phyloP scores from a whole-genome alignment of 64 coral and sea anemone genomes.

The Dendrophyllia cribrosa region DNA sequence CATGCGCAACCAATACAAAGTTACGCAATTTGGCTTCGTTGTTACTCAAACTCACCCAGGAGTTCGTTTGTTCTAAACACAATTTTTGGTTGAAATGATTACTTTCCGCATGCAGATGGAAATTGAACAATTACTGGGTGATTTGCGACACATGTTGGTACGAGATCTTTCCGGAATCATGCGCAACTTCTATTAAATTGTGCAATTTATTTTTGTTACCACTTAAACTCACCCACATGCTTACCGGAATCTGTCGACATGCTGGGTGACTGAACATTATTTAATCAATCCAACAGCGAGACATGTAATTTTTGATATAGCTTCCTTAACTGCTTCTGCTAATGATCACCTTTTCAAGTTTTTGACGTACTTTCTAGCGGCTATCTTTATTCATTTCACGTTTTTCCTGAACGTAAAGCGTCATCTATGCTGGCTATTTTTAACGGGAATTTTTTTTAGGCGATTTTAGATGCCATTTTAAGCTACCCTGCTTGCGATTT shows the following conservation, averaged over 20 bases:
- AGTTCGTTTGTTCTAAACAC: too few relatives aligned
- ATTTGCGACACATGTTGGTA: not conserved
- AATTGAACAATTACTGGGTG: not conserved
- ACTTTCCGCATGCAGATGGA: not conserved
- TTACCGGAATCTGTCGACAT: not conserved
- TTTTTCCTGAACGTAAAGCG: not conserved
- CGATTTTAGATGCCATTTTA: too few relatives aligned
- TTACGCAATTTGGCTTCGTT: too few relatives aligned
- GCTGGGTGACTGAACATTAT: not conserved
- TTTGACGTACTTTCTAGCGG: not conserved
- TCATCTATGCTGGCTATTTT: too few relatives aligned
- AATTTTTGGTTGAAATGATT: too few relatives aligned
- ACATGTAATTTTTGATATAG: not conserved
- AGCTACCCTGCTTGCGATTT: too few relatives aligned
- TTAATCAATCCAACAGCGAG: not conserved
- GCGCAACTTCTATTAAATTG: not conserved
- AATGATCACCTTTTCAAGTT: not conserved
- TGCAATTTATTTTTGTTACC: not conserved
- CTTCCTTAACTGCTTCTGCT: not conserved
- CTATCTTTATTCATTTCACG: not conserved
- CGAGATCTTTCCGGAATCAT: not conserved
- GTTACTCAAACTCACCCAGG: too few relatives aligned
- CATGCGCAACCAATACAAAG: too few relatives aligned
- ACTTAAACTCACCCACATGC: not conserved
- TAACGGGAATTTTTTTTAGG: too few relatives aligned